phyloP scores from a whole-genome alignment of 2,113 vertebrate species.

The Psilopogon haemacephalus region DNA sequence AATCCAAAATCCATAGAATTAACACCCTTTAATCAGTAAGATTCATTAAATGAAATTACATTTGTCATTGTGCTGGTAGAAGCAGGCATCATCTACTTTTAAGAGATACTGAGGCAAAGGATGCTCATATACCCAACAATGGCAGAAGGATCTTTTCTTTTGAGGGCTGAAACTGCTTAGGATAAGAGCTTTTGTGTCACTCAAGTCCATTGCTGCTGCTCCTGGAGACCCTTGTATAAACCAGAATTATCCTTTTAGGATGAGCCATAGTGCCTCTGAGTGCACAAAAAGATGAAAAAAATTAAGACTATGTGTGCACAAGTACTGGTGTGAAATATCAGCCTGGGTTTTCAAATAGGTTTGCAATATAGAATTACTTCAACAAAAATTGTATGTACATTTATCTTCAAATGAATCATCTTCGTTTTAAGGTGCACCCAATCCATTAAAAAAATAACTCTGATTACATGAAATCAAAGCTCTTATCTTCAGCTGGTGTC shows the following conservation, averaged over 20 bases:
- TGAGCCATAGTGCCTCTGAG: neutral
- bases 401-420: neutral
- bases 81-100: neutral
- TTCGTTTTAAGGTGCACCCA: neutral
- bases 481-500: conserved; percentile 41
- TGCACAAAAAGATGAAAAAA: neutral
- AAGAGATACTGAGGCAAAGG: neutral
- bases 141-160: neutral
- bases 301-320: neutral
- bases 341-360: neutral
- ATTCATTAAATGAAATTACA: neutral
- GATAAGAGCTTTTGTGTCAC: conserved; percentile 27
- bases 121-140: neutral
- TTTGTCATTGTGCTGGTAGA: neutral
- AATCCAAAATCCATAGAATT: neutral
- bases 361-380: neutral
- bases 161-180: conserved; percentile 1
- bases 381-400: neutral
- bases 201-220: neutral
- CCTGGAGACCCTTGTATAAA: neutral
- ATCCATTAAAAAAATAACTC: neutral
- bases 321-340: neutral
- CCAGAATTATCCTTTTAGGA: neutral
- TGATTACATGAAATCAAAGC: conserved; percentile 5
- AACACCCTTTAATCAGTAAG: neutral